Evolutionary conservation across 2,113 vertebrate species (phyloP), one percentile per base, ranked within the genome.

Genomic region (Tamias sibiricus): DNA sequence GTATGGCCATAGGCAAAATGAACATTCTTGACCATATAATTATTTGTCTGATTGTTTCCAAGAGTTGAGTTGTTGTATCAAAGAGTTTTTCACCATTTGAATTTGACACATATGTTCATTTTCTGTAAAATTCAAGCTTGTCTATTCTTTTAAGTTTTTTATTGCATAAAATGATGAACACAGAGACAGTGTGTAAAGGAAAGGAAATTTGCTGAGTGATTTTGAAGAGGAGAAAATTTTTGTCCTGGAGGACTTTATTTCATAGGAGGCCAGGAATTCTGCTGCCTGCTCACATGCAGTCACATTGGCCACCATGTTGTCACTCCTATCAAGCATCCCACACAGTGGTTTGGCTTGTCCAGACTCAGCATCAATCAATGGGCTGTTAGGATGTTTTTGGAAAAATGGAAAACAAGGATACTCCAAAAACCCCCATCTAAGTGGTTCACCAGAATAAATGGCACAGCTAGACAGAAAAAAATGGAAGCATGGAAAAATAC

Each of bases 341-440:
- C 2, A 5, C 47, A 11, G 26, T 24, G 2, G 24, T 35, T 11
- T 1, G 11, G 2, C 3, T 3, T 13, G n/a, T 76, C 42, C 22
- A 87, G 42, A 28, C 19, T 49, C 20, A 82, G 30, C 24, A 11
- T 19, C 16, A 79, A 22, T 64, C 26, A 20, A 0, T 26, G 47
- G 37, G 14, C 12, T 42, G 20, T 17, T 30, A 54, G 54, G 66
- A 72, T 28, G 35, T 20, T 82, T 79, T 28, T 4, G 49, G 44
- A 37, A 54, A 54, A 37, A 35, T 49, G 35, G 22, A 74, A 85
- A 35, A 42, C 64, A 71, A 64, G 30, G 17, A 37, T 79, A 17
- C 35, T 40, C 1, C 8, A 10, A 90, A 86, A 79, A 6, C 8
- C 20, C 82, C 24, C 42, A 64, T 62, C 12, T 6, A 90, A 54